Percentiles rank a stretch among this genome's conserved stretches.
Evolutionary conservation across 2,797 vertebrate species (phyloP).

Genomic region (Helicolenus hilgendorfi): DNA sequence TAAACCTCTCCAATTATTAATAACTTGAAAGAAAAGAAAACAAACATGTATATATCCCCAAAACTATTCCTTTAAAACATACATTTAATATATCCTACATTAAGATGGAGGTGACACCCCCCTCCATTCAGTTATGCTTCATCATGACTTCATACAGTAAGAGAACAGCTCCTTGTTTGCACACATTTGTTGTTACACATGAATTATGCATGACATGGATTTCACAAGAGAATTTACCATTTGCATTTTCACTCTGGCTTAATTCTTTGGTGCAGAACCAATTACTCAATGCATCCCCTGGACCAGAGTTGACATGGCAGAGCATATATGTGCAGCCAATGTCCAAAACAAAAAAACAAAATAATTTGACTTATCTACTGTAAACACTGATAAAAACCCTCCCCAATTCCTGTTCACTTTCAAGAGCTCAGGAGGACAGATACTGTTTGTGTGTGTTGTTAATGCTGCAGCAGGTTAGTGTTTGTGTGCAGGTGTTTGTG

Average conservation of each 20-base stretch:
- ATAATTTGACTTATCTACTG: neutral
- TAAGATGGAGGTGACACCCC: neutral
- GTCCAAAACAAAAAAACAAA: neutral
- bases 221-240: constrained; percentile 43
- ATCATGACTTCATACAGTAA: constrained; percentile 4
- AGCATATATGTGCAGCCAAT: neutral
- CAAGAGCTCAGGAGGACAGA: neutral
- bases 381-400: neutral
- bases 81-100: neutral
- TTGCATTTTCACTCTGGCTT: constrained; percentile 64
- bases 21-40: neutral
- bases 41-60: neutral
- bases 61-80: neutral
- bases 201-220: constrained; percentile 64
- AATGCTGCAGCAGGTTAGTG: constrained; percentile 5
- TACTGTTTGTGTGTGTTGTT: neutral
- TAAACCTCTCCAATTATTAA: neutral
- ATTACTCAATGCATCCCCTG: constrained; percentile 40
- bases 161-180: constrained; percentile 31
- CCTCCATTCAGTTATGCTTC: neutral
- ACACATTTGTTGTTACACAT: constrained; percentile 45
- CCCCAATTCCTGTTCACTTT: neutral
- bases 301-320: constrained; percentile 8
- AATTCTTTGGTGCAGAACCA: constrained; percentile 72
- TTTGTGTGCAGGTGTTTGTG: constrained; percentile 9